A percentile compares a stretch with the other conserved stretches of the same genome.
Evolutionary conservation across 2,797 vertebrate species (phyloP).

Genomic region (Eospalax fontanierii): DNA sequence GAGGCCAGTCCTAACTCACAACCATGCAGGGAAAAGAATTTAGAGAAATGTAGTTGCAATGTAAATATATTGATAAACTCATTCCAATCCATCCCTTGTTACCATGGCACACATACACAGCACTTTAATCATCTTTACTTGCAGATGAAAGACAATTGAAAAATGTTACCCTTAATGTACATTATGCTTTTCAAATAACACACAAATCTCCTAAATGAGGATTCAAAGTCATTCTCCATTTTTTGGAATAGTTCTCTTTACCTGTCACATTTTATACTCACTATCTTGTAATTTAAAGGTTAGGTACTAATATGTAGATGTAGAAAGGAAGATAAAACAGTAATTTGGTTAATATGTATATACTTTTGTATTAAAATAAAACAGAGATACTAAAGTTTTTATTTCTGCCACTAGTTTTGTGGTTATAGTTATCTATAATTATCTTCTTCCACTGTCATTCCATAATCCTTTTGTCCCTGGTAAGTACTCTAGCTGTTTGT

Average conservation of each 20-base stretch:
- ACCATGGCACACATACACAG: background rate
- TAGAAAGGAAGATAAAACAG: slow-evolving; percentile 41
- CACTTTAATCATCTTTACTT: slow-evolving; percentile 45
- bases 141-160: background rate
- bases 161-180: background rate
- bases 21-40: background rate
- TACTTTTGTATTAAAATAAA: slow-evolving; percentile 25
- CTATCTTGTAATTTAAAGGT: slow-evolving; percentile 42
- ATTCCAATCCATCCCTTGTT: background rate
- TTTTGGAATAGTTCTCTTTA: slow-evolving; percentile 50
- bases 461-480: background rate
- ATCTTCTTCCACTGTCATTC: background rate
- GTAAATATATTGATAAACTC: background rate
- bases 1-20: background rate
- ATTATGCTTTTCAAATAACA: background rate
- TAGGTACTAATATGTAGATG: slow-evolving; percentile 31
- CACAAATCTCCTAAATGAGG: background rate
- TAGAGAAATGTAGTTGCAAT: background rate
- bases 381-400: background rate
- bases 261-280: background rate
- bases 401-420: slow-evolving; percentile 25
- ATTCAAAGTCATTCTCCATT: background rate
- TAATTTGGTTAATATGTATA: background rate
- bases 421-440: slow-evolving; percentile 10
- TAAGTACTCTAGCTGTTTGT: slow-evolving; percentile 31